Evolutionary conservation across 2,797 vertebrate species (phyloP).

Genomic region (Xenentodon cancila): DNA sequence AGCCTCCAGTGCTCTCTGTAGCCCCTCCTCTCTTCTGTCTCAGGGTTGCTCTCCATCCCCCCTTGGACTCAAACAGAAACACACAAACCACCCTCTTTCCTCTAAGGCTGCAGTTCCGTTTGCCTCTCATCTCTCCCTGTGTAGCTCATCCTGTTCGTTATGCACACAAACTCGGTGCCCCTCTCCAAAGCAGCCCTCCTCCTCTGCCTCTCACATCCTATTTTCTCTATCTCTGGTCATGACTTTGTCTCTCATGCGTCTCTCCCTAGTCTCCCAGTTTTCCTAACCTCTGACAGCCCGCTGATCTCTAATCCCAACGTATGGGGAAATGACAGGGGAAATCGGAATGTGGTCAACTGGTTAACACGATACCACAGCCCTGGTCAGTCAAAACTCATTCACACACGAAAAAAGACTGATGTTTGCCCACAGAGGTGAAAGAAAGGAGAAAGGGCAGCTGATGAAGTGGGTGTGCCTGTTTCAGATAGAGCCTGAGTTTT

Average conservation of each 20-base stretch:
- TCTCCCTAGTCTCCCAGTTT: slow-evolving; percentile 13
- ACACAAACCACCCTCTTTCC: slow-evolving; percentile 56
- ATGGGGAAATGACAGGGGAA: slow-evolving; percentile 20
- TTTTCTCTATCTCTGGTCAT: slow-evolving; percentile 41
- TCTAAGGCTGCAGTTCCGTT: slow-evolving; percentile 64
- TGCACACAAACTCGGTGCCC: slow-evolving; percentile 49
- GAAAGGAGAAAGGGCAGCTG: background rate
- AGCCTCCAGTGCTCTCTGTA: slow-evolving; percentile 62
- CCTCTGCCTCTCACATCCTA: slow-evolving; percentile 50
- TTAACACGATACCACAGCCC: slow-evolving; percentile 28
- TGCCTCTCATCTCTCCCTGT: slow-evolving; percentile 57
- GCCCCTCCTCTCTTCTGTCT: slow-evolving; percentile 64
- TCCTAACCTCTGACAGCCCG: slow-evolving; percentile 34
- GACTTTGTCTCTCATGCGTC: slow-evolving; percentile 34
- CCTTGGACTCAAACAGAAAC: slow-evolving; percentile 25
- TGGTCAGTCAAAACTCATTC: slow-evolving; percentile 12
- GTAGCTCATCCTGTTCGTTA: slow-evolving; percentile 65
- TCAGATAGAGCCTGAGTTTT: background rate
- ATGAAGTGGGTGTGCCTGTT: background rate
- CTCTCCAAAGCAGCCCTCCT: slow-evolving; percentile 40
- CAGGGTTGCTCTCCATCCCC: slow-evolving; percentile 52
- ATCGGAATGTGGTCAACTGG: slow-evolving; percentile 12
- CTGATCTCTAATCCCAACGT: slow-evolving; percentile 52
- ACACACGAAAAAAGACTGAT: slow-evolving; percentile 9
- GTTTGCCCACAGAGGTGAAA: slow-evolving; percentile 5